phyloP scores from a whole-genome alignment of 2,113 vertebrate species.

The Smithornis capensis region DNA sequence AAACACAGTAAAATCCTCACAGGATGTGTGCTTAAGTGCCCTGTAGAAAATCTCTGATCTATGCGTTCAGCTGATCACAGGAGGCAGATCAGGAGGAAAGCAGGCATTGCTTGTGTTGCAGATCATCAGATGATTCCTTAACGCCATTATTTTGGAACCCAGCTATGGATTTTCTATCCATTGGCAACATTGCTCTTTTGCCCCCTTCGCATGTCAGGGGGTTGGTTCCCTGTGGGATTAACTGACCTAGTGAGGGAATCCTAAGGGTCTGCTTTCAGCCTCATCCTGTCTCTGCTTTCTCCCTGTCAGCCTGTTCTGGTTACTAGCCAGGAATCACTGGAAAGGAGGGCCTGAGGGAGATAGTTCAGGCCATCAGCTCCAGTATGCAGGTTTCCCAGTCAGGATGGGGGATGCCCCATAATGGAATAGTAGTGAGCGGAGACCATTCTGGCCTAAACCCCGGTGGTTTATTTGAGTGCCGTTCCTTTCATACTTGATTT shows the following conservation, averaged over 20 bases:
- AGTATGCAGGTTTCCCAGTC: not conserved
- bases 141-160: not conserved
- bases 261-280: not conserved
- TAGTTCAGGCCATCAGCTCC: fast-evolving
- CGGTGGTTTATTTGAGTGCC: not conserved
- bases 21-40: not conserved
- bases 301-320: not conserved
- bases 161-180: not conserved
- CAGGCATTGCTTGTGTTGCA: not conserved
- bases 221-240: not conserved
- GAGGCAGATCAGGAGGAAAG: not conserved
- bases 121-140: not conserved
- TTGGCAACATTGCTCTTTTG: not conserved
- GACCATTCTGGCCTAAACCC: not conserved
- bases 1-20: not conserved
- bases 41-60: not conserved
- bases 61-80: not conserved
- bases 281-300: not conserved
- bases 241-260: not conserved
- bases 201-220: fast-evolving
- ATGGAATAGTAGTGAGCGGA: not conserved
- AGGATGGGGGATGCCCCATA: not conserved
- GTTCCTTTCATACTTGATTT: not conserved
- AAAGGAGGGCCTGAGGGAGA: not conserved
- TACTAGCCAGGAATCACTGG: not conserved